These are phyloP conservation scores for Apodemus sylvaticus DNA, from an alignment of 2,113 vertebrate species.

Conservation along the genomic window DNA sequence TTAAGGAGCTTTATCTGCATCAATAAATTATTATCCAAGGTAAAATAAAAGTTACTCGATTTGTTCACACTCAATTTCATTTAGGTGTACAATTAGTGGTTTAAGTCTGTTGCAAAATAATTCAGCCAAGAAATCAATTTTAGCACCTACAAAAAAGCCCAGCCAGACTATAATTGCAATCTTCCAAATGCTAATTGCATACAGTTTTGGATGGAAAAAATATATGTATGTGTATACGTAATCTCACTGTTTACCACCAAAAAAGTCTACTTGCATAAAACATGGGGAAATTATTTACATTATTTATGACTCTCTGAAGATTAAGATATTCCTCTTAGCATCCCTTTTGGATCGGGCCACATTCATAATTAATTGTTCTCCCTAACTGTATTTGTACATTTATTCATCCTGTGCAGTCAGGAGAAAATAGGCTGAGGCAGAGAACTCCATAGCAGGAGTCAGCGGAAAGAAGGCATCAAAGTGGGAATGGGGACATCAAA, in stretches of 20 bases:
- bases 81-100: constrained; percentile 82
- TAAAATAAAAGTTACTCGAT: constrained; percentile 86
- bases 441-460: background rate
- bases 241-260: constrained; percentile 69
- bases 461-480: background rate
- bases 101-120: constrained; percentile 82
- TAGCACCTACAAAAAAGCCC: constrained; percentile 70
- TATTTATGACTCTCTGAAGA: constrained; percentile 43
- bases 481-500: background rate
- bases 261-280: constrained; percentile 67
- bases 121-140: constrained; percentile 83
- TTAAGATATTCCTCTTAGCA: background rate
- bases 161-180: constrained; percentile 74
- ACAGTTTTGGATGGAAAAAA: constrained; percentile 56
- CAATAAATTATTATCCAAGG: constrained; percentile 85
- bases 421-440: background rate
- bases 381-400: background rate
- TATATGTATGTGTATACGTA: constrained; percentile 65
- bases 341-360: background rate
- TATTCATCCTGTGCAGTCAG: background rate
- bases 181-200: constrained; percentile 75
- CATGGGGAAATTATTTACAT: constrained; percentile 44
- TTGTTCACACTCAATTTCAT: constrained; percentile 82
- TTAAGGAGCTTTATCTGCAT: constrained; percentile 84
- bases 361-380: background rate